Base-by-base conservation (phyloP, 2,113 vertebrate species). In the Australoheros scitulus region DNA sequence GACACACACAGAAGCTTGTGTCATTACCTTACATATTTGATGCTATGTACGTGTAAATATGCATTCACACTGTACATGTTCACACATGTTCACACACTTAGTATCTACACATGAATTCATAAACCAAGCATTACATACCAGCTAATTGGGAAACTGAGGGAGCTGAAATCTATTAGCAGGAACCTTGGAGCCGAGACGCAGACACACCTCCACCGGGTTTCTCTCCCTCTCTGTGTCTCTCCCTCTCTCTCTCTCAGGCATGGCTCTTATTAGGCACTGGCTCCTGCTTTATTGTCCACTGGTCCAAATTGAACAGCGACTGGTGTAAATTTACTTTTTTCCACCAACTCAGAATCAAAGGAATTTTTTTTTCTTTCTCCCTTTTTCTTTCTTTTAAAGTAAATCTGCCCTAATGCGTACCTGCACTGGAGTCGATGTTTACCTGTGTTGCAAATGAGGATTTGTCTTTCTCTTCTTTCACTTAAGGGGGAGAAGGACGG, bases 121-220 rank as follows among this genome's bases (percentile, higher is more conserved):
- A 88, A 88, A 84, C 78, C 68, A 18, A 72, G 86, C 78, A 77
- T 72, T 83, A 87, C 91, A 89, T 80, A 86, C 82, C 81, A 82
- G 91, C 94, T 96, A 95, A 96, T 96, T 95, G 92, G 94, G 85
- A 91, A 81, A 76, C 83, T 81, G 88, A 93, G 87, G 86, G 92
- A 95, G 93, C 94, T 95, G 95, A 96, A 93, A 93, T 95, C 93
- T 83, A 96, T 95, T 96, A 96, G 94, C 74, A 80, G 84, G 88
- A 87, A 83, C 64, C 91, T 92, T 92, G 90, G 91, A 94, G 93
- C 87, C 87, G 65, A 81, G 86, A 86, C 87, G 79, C 87, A 88
- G 90, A 88, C 93, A 92, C 94, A 95, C 93, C 93, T 94, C 90
- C 87, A 90, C 86, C 88, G 78, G 77, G 78, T 88, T 84, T 84